These are phyloP conservation scores for Xiphydria camelus DNA, from an alignment of 2,888 invertebrate genomes.

Conservation along the genomic window DNA sequence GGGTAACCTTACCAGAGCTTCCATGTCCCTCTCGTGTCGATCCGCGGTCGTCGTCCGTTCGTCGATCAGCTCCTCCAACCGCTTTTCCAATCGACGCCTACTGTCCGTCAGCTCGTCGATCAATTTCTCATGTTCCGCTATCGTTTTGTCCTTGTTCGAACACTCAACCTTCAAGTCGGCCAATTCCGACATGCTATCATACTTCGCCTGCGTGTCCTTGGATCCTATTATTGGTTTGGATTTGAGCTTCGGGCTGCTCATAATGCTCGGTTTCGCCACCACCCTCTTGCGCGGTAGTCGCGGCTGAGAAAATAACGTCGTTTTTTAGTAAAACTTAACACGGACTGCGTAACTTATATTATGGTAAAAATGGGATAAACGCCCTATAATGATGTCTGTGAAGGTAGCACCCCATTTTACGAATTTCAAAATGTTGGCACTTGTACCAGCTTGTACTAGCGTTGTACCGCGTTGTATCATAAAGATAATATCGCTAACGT, in stretches of 20 bases:
- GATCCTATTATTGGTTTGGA: conserved; percentile 20
- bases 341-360: neutral
- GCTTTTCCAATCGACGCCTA: conserved; percentile 25
- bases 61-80: conserved; percentile 27
- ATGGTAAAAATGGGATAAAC: neutral
- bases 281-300: conserved; percentile 40
- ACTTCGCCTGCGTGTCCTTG: conserved; percentile 32
- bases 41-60: conserved; percentile 33
- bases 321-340: too few relatives aligned
- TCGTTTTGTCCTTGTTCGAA: conserved; percentile 47
- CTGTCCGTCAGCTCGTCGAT: conserved; percentile 45
- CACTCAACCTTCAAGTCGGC: conserved; percentile 51
- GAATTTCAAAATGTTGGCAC: too few relatives aligned
- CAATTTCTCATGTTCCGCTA: conserved; percentile 46
- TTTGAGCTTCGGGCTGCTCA: conserved; percentile 30
- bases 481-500: too few relatives aligned
- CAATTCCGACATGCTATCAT: conserved; percentile 41
- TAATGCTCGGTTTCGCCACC: conserved; percentile 25
- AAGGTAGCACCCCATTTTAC: too few relatives aligned
- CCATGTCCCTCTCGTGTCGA: conserved; percentile 41
- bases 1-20: too few relatives aligned
- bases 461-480: too few relatives aligned
- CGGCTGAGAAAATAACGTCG: too few relatives aligned
- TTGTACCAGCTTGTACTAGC: too few relatives aligned
- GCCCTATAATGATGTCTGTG: too few relatives aligned